phyloP scores from a whole-genome alignment of 2,113 vertebrate species.

The Phycodurus eques region DNA sequence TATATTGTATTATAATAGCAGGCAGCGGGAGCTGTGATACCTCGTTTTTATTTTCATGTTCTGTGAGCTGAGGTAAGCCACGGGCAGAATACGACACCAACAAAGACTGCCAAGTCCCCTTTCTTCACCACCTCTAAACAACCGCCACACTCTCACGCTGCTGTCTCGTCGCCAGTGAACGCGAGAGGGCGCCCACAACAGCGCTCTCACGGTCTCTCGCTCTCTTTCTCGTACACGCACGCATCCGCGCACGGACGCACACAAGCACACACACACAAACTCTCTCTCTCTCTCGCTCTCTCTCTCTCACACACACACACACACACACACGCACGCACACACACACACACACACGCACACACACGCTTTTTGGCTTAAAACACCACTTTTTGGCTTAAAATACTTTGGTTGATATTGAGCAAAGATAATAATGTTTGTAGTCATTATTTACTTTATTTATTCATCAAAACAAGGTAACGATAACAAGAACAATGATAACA shows the following conservation, averaged over 20 bases:
- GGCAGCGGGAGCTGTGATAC: neutral
- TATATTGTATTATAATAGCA: neutral
- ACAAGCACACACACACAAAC: neutral
- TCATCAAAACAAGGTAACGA: neutral
- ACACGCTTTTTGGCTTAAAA: conserved; percentile 12
- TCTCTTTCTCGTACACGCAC: neutral
- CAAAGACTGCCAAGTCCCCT: neutral
- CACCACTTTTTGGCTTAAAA: conserved; percentile 9
- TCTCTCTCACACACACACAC: no score
- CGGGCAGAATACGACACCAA: neutral
- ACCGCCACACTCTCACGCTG: neutral
- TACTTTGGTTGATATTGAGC: neutral
- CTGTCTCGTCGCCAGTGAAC: neutral
- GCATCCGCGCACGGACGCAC: conserved; percentile 1
- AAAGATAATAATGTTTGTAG: neutral
- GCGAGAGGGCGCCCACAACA: neutral
- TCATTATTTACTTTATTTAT: neutral
- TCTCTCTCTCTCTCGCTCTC: no score
- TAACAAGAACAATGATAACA: neutral
- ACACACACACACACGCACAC: no score
- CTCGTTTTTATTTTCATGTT: neutral
- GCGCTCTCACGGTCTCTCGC: neutral
- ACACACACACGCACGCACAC: neutral
- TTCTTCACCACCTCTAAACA: neutral
- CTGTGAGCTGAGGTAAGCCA: neutral